A percentile compares a stretch with the other conserved stretches of the same genome.
phyloP scores from a whole-genome alignment of 2,888 invertebrate species.

The Caenorhabditis sp. region DNA sequence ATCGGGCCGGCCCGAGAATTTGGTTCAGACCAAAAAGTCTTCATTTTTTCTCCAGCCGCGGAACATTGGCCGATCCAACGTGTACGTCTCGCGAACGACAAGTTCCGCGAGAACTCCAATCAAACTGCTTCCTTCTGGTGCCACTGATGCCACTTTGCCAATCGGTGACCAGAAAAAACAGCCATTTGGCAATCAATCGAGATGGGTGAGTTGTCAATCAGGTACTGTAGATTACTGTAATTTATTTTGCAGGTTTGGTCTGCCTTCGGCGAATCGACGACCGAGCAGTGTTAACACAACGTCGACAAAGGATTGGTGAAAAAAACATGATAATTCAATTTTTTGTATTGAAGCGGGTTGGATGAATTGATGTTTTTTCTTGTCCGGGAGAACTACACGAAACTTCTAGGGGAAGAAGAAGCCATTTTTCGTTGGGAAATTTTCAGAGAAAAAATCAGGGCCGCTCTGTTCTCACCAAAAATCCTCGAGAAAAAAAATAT shows the following conservation, averaged over 20 bases:
- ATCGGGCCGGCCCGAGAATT: too few species aligned
- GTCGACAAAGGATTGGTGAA: conserved; percentile 49
- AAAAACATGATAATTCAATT: too few species aligned
- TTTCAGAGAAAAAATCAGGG: too few species aligned
- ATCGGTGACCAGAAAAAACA: conserved; percentile 48
- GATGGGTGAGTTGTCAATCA: conserved; percentile 29
- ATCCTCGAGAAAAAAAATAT: background rate
- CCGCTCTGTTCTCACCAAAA: too few species aligned
- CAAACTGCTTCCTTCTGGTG: conserved; percentile 69
- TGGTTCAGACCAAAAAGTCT: too few species aligned
- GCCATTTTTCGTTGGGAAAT: too few species aligned
- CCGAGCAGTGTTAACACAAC: conserved; percentile 50
- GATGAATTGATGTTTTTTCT: too few species aligned
- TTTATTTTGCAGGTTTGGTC: conserved; percentile 22
- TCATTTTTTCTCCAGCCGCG: conserved; percentile 46
- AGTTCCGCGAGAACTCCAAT: conserved; percentile 60
- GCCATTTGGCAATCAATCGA: conserved; percentile 51
- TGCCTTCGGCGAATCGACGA: conserved; percentile 37
- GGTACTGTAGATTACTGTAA: background rate
- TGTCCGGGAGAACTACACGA: too few species aligned
- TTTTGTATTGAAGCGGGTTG: too few species aligned
- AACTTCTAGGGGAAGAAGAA: too few species aligned
- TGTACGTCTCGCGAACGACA: conserved; percentile 62
- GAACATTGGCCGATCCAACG: conserved; percentile 70
- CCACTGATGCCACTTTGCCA: conserved; percentile 69